Base-by-base conservation (phyloP, 35 echinoderm and acorn worm species). In the Eucidaris tribuloides region DNA sequence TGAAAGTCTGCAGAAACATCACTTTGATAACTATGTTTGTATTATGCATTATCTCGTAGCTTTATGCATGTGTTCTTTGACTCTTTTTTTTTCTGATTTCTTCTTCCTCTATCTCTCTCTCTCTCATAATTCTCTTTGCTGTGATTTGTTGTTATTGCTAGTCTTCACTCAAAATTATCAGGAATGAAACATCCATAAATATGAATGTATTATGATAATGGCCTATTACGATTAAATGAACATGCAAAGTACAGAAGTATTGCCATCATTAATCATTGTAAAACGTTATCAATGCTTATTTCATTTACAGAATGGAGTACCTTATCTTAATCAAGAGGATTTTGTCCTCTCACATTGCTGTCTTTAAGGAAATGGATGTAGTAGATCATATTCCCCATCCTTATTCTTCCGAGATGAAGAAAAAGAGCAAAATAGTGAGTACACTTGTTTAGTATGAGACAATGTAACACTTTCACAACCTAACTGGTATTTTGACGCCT, bases 321-420 rank as follows among this genome's bases (percentile, higher is more conserved):
- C 59, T 63, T 27, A 29, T 63, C 59, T 14, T 29, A 63, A 63
- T 63, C 59, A 63, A 63, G 59, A 11, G 59, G 59, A 63, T 63
- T 63, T 63, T 63, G 59, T 63, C 59, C 11, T 63, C 59, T 63
- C 59, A 63, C 5, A 63, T 63, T 63, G 11, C 59, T 14, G 23
- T 63, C 59, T 63, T 63, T 27, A 63, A 63, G 59, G 28, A 63
- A 5, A 63, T 63, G 59, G 27, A 63, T 14, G 27, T 29, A 11
- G 59, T 63, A 11, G 6, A 63, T 27, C 59, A 63, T 24, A 63
- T 63, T 63, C 59, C 59, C 59, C 59, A 63, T 63, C 59, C 59
- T 63, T 27, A 63, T 63, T 11, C 59, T 27, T 11, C 59, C 28
- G 59, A 63, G 27, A 63, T 27, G 5, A 63, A 63, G 59, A 63